Base-by-base conservation (phyloP, 2,113 vertebrate genomes). In the Notothenia coriiceps region DNA sequence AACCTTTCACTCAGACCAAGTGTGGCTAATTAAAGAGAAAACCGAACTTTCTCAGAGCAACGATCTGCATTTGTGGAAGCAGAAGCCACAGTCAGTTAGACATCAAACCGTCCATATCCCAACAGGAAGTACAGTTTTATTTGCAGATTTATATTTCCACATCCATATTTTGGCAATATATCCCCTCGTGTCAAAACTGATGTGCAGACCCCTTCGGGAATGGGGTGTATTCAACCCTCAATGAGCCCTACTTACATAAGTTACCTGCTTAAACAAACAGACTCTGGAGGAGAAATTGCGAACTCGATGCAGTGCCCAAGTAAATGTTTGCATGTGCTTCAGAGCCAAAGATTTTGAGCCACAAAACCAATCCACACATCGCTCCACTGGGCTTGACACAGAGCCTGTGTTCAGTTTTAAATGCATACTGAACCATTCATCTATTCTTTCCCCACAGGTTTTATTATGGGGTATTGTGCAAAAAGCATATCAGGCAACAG, bases 271-370 rank as follows among this genome's bases (percentile, higher is more conserved):
- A 87, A 86, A 90, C 84, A 90, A 93, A 94, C 71, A 87, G 47
- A 79, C 71, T 69, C 74, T 52, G 71, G 69, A 72, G 74, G 62
- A 83, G 73, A 88, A 89, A 85, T 63, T 86, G 77, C 72, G 87
- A 91, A 86, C 63, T 90, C 78, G 73, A 88, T n/a, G 17, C 56
- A 35, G 47, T 87, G 93, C 89, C 92, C 86, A 88, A 86, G 89
- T 87, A 93, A 94, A 94, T 95, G 89, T 95, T 94, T 92, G 87
- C 70, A 85, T 85, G 87, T 80, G 92, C 86, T 89, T 83, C 79
- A 73, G 74, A 88, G 91, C 86, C 88, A 93, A 85, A 86, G 78
- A 88, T 83, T 74, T 73, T 55, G 65, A 90, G 79, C 88, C 80
- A 83, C 87, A 90, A 72, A 91, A 85, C 78, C 87, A 83, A 83